A percentile compares a stretch with the other conserved stretches of the same genome.
Evolutionary conservation across 2,888 invertebrate genomes (phyloP).

Genomic region (Masnerella sp.): DNA sequence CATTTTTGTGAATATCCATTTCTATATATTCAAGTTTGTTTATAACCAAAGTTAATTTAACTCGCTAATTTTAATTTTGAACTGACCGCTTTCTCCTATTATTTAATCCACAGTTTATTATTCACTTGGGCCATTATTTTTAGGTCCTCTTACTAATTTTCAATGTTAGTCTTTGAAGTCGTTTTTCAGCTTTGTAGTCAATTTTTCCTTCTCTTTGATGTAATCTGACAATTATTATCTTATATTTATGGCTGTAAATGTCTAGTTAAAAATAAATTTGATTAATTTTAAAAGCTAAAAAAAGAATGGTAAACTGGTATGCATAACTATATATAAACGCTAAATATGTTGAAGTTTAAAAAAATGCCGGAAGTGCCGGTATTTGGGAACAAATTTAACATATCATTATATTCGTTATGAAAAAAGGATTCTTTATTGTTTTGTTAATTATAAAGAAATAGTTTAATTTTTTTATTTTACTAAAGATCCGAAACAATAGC

Average conservation of each 20-base stretch:
- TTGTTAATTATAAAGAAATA: no score
- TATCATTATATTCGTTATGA: no score
- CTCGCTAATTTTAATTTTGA: background rate
- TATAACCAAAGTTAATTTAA: constrained; percentile 5
- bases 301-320: constrained; percentile 21
- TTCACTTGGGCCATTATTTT: no score
- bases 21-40: background rate
- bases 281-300: constrained; percentile 23
- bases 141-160: no score
- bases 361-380: no score
- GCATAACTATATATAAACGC: constrained; percentile 24
- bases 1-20: background rate
- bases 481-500: no score
- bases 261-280: constrained; percentile 17
- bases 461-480: background rate
- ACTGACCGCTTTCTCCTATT: background rate
- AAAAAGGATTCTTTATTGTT: no score
- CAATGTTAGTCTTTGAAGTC: no score
- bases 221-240: no score
- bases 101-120: background rate
- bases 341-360: constrained; percentile 10
- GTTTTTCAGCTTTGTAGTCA: no score
- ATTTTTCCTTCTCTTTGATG: no score
- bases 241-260: no score
- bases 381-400: background rate